Conservation (phyloP, 2,113 vertebrate genomes). For the Eclectus roratus region DNA sequence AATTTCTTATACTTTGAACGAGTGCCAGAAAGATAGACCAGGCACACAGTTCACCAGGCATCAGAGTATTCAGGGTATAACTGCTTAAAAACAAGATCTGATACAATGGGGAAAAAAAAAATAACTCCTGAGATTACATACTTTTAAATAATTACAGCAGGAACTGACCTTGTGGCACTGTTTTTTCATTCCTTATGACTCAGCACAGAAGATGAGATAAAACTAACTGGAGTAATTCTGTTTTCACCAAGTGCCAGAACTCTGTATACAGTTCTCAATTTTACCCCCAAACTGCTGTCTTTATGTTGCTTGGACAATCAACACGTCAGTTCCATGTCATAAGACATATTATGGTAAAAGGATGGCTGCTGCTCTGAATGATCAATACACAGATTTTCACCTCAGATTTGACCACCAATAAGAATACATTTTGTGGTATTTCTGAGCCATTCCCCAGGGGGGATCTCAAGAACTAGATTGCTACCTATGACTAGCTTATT, state of each 20-base stretch:
- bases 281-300: not conserved
- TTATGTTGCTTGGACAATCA: not conserved
- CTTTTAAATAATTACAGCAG: not conserved
- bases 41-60: not conserved
- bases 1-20: not conserved
- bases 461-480: not conserved
- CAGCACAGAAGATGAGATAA: not conserved
- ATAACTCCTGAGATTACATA: not conserved
- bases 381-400: not conserved
- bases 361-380: not conserved
- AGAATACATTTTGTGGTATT: not conserved
- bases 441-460: not conserved
- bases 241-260: not conserved
- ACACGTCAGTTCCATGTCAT: not conserved
- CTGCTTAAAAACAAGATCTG: not conserved
- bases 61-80: not conserved
- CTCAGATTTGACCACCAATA: not conserved
- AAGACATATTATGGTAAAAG: not conserved
- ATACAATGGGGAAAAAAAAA: slow-evolving; percentile 9
- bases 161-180: not conserved
- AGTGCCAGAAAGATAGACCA: not conserved
- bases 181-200: not conserved
- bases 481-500: not conserved
- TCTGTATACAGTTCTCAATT: not conserved
- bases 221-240: not conserved